These are phyloP conservation scores for Amphipoea lucens DNA, from an alignment of 2,888 invertebrate genomes.

Conservation along the genomic window DNA sequence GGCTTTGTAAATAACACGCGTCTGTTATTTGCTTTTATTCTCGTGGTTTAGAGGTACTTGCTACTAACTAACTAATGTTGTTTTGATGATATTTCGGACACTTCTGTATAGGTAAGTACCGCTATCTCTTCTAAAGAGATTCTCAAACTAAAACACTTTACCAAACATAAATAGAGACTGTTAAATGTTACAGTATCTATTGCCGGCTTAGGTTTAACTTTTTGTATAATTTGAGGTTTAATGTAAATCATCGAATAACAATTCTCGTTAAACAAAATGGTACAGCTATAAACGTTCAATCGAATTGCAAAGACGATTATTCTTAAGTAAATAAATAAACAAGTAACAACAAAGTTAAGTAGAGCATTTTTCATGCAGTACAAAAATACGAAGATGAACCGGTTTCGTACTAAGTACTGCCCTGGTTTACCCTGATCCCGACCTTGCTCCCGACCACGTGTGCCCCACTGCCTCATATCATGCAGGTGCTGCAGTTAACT, in stretches of 20 bases:
- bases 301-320: background rate
- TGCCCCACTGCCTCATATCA: constrained; percentile 72
- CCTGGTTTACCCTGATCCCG: constrained; percentile 60
- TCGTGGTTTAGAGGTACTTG: constrained; percentile 40
- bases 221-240: constrained; percentile 29
- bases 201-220: constrained; percentile 10
- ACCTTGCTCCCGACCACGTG: constrained; percentile 67
- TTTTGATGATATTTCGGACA: constrained; percentile 43
- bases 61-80: constrained; percentile 40
- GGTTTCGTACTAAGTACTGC: constrained; percentile 51
- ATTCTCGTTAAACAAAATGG: background rate
- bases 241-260: constrained; percentile 13
- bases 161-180: constrained; percentile 47
- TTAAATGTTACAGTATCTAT: constrained; percentile 14
- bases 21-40: constrained; percentile 55
- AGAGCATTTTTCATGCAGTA: constrained; percentile 22
- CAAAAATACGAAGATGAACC: constrained; percentile 41
- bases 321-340: background rate
- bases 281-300: background rate
- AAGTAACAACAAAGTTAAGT: constrained; percentile 28
- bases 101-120: constrained; percentile 44
- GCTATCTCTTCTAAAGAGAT: constrained; percentile 45
- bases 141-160: constrained; percentile 41
- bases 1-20: constrained; percentile 60
- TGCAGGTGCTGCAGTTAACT: constrained; percentile 61